phyloP scores from a whole-genome alignment of 2,888 invertebrate genomes.

The Brenthis ino region DNA sequence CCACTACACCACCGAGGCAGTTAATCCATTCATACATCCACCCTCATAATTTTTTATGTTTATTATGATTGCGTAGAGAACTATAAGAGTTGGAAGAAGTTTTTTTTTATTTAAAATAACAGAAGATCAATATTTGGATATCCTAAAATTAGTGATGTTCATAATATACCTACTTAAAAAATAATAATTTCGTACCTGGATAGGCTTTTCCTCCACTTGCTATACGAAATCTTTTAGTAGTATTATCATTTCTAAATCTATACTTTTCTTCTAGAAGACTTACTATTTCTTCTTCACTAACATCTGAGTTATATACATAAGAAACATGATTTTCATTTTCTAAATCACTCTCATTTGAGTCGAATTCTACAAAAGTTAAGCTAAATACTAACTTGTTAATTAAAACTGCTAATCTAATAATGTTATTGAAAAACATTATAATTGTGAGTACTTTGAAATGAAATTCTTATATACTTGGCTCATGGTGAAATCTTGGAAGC shows the following conservation, averaged over 20 bases:
- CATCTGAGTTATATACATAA: constrained; percentile 16
- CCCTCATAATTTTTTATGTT: too few species aligned
- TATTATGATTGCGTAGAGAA: too few species aligned
- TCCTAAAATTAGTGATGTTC: too few species aligned
- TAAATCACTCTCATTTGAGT: constrained; percentile 1
- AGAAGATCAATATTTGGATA: too few species aligned
- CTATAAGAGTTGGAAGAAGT: too few species aligned
- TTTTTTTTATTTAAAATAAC: too few species aligned
- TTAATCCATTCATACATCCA: too few species aligned
- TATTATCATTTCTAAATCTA: constrained; percentile 66
- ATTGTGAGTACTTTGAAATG: background rate
- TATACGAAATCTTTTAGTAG: constrained; percentile 61
- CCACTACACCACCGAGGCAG: too few species aligned
- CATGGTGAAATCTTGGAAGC: background rate
- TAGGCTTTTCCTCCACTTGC: constrained; percentile 49
- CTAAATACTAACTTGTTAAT: constrained; percentile 13
- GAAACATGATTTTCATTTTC: constrained; percentile 16
- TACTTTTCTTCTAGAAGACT: constrained; percentile 65
- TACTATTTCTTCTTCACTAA: constrained; percentile 54
- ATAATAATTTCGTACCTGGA: constrained; percentile 46
- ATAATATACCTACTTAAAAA: background rate
- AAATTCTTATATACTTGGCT: background rate
- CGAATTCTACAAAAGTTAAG: constrained; percentile 10
- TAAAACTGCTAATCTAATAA: constrained; percentile 8
- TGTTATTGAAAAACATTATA: constrained; percentile 10